phyloP scores from a whole-genome alignment of 2,888 invertebrate genomes.

The Subacronicta megacephala region DNA sequence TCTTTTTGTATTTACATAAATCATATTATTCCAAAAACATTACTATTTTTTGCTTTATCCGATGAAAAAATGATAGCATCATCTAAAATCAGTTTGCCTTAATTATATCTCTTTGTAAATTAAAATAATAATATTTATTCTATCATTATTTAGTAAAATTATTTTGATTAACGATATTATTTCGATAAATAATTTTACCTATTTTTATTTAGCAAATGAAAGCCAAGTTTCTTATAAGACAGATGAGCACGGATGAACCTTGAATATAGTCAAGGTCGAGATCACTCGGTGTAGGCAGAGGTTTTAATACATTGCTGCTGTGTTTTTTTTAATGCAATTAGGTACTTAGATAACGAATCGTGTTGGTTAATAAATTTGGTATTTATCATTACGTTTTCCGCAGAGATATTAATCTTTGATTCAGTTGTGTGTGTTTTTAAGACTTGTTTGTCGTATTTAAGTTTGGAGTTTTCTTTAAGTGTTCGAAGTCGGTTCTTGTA shows the following conservation, averaged over 20 bases:
- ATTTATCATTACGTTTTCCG: slow-evolving; percentile 71
- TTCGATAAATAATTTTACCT: background rate
- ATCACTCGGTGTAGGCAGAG: slow-evolving; percentile 53
- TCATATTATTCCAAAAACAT: background rate
- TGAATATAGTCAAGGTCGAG: slow-evolving; percentile 79
- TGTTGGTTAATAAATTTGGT: slow-evolving; percentile 70
- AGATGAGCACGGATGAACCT: slow-evolving; percentile 83
- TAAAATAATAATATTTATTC: no score
- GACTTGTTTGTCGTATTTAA: background rate
- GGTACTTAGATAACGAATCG: slow-evolving; percentile 75
- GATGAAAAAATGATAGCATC: no score
- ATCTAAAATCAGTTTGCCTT: no score
- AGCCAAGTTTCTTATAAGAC: slow-evolving; percentile 53
- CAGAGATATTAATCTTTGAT: slow-evolving; percentile 62
- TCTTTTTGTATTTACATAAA: background rate
- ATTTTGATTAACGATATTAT: no score
- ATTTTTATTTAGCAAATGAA: slow-evolving; percentile 51
- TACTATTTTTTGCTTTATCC: no score
- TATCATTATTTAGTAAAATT: no score
- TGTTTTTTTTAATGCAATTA: slow-evolving; percentile 75
- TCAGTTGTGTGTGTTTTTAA: slow-evolving; percentile 28
- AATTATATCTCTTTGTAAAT: no score
- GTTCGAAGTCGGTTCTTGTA: background rate
- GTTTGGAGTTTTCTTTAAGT: background rate
- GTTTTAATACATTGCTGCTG: slow-evolving; percentile 64